A percentile compares a stretch with the other conserved stretches of the same genome.
phyloP scores from a whole-genome alignment of 1,140 invertebrate genomes.

The Drosophila nigrodunni region DNA sequence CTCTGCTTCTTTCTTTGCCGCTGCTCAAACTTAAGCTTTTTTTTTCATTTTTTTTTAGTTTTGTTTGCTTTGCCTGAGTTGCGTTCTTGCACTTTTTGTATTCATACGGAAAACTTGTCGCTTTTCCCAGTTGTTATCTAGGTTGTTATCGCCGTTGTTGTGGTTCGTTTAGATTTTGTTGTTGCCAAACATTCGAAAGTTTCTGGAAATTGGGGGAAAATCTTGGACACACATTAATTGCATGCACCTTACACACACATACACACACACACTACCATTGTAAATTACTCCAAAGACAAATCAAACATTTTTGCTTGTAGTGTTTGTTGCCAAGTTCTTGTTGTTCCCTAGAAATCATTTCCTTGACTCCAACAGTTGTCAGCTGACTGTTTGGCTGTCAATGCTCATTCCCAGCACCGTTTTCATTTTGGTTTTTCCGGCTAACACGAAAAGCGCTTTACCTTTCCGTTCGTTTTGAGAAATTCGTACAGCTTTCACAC shows the following conservation, averaged over 20 bases:
- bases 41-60: conserved; percentile 1
- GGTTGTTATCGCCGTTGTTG: conserved; percentile 6
- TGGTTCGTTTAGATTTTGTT: conserved; percentile 27
- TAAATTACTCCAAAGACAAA: conserved; percentile 1
- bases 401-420: conserved; percentile 29
- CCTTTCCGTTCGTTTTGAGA: background rate
- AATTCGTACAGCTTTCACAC: conserved; percentile 23
- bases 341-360: conserved; percentile 5
- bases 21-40: conserved; percentile 6
- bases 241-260: conserved; percentile 16
- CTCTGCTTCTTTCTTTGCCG: conserved; percentile 1
- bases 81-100: conserved; percentile 1
- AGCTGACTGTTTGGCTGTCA: conserved; percentile 1
- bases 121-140: conserved; percentile 30
- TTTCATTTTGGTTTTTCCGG: conserved; percentile 13
- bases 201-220: background rate
- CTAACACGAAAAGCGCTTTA: conserved; percentile 28
- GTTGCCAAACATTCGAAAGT: background rate
- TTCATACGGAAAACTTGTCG: conserved; percentile 8
- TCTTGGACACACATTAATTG: conserved; percentile 31
- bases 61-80: conserved; percentile 19
- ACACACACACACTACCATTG: background rate
- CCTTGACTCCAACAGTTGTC: background rate
- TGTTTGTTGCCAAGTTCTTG: background rate
- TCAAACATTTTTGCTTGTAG: conserved; percentile 3